Base-by-base conservation (phyloP, 2,888 invertebrate species). In the Mantis religiosa region DNA sequence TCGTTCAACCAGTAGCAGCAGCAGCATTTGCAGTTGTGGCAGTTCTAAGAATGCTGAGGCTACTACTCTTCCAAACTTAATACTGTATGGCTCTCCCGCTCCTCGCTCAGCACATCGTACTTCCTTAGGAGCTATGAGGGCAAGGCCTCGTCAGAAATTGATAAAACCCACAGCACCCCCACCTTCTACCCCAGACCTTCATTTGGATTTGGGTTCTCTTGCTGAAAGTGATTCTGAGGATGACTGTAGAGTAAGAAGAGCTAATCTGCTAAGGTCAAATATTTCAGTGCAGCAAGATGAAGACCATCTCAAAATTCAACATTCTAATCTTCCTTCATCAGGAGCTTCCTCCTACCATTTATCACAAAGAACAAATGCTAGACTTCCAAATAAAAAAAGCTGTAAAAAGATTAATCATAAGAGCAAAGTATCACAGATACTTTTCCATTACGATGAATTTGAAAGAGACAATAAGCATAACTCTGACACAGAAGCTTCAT, bases 51-150 rank as follows among this genome's bases (percentile, higher is more conserved):
- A 71, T 7, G 82, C 82, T n/a, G 34, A 27, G n/a, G n/a, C n/a
- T 28, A n/a, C 71, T 27, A n/a, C 87, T 54, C 20, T 83, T 6
- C 86, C 89, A 20, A 90, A 90, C 87, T 85, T 91, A 28, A 90
- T 90, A 20, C 89, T 91, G 14, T 90, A 90, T 71, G 91, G 91
- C 3, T 89, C 90, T 25, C 91, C 91, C 14, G 91, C 91, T 9
- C 91, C 91, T 7, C 54, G 89, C 8, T 88, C 90, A 34, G n/a
- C n/a, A 7, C 89, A 87, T 28, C 88, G 87, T 28, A 87, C 88
- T 2, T 28, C 84, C 8, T 41, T 85, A 3, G 81, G 82, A 28
- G 87, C 87, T 82, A 9, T 28, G 9, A 87, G 82, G 14, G 27
- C 87, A 82, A 87, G 82, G 9, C 82, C 87, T 12, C 34, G 82